Evolutionary conservation across 2,797 vertebrate genomes (phyloP).

Genomic region (Hypotaenidia philippensis): DNA sequence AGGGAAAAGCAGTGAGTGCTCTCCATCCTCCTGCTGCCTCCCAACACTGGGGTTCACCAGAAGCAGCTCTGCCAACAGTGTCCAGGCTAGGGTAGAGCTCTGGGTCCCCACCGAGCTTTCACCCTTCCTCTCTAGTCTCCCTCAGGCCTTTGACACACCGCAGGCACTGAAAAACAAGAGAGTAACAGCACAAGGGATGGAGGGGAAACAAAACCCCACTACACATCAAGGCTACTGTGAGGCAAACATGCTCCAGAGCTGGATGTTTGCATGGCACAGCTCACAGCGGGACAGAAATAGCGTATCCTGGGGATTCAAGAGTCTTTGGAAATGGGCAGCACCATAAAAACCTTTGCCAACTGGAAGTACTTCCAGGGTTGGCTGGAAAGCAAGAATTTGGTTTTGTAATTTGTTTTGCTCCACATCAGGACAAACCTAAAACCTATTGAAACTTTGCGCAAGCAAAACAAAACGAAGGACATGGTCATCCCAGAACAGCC

Average conservation of each 20-base stretch:
- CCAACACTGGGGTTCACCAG: too few species aligned
- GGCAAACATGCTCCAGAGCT: neutral
- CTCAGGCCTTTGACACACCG: neutral
- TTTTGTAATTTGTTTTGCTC: conserved; percentile 48
- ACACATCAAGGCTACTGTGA: neutral
- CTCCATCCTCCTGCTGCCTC: neutral
- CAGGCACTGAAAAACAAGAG: neutral
- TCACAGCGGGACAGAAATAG: neutral
- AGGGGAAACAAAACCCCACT: too few species aligned
- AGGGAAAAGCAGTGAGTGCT: rapidly evolving
- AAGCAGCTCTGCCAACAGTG: neutral
- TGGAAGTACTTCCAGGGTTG: conserved; percentile 41
- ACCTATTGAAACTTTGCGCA: neutral
- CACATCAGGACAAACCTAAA: neutral
- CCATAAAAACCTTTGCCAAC: neutral
- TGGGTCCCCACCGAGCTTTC: neutral
- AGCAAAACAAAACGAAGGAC: neutral
- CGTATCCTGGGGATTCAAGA: neutral
- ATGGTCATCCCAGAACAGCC: rapidly evolving
- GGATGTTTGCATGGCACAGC: neutral
- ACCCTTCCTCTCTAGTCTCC: neutral
- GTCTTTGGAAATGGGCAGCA: conserved; percentile 14
- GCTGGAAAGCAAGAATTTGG: conserved; percentile 18
- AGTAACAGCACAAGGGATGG: neutral
- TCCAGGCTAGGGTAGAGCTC: too few species aligned